These are phyloP conservation scores for Xanthorhoe designata DNA, from an alignment of 2,888 invertebrate genomes.

Conservation along the genomic window DNA sequence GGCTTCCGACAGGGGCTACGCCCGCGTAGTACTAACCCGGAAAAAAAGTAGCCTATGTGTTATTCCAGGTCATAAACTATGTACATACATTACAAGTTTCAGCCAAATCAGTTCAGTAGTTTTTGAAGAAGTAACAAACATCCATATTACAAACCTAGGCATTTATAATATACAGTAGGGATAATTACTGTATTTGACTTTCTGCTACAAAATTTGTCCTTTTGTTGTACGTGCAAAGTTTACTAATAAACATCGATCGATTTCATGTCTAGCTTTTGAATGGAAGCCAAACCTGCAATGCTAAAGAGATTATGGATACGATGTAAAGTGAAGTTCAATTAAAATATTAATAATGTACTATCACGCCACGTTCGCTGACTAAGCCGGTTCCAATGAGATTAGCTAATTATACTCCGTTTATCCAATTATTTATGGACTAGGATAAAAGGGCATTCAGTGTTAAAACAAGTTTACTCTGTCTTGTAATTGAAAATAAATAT, in stretches of 20 bases:
- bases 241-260: slow-evolving; percentile 20
- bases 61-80: too few relatives aligned
- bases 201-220: background rate
- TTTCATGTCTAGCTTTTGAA: slow-evolving; percentile 12
- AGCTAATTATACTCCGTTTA: slow-evolving; percentile 5
- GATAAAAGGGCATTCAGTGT: background rate
- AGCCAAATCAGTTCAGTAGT: too few relatives aligned
- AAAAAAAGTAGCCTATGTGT: too few relatives aligned
- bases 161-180: background rate
- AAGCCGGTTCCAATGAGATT: slow-evolving; percentile 23
- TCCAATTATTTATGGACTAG: slow-evolving; percentile 7
- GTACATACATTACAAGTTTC: too few relatives aligned
- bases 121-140: too few relatives aligned
- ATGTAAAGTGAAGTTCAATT: slow-evolving; percentile 13
- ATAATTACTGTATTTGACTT: background rate
- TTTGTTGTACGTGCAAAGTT: slow-evolving; percentile 16
- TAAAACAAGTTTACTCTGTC: background rate
- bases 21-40: too few relatives aligned
- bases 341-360: slow-evolving; percentile 23
- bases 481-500: background rate
- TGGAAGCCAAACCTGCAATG: slow-evolving; percentile 22
- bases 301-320: slow-evolving; percentile 8
- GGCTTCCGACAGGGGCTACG: too few relatives aligned
- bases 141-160: too few relatives aligned
- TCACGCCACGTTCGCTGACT: slow-evolving; percentile 10